Evolutionary conservation across 2,888 invertebrate genomes (phyloP).

Genomic region (Bruchidius siliquastri): DNA sequence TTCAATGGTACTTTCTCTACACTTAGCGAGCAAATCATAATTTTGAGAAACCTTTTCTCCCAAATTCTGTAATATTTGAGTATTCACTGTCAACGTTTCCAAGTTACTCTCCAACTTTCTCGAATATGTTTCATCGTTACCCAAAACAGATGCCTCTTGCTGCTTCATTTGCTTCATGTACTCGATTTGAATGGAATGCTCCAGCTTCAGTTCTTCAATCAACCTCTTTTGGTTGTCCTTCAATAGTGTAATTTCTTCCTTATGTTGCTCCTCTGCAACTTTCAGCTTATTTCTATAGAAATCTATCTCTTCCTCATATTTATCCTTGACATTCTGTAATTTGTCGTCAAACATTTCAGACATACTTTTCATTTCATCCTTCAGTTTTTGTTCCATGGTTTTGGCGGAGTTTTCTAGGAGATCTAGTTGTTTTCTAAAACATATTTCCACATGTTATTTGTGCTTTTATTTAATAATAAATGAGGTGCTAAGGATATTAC

Average conservation of each 20-base stretch:
- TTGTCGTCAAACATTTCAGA: slow-evolving; percentile 52
- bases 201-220: slow-evolving; percentile 51
- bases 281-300: slow-evolving; percentile 39
- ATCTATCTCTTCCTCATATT: slow-evolving; percentile 34
- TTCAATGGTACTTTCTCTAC: slow-evolving; percentile 51
- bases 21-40: slow-evolving; percentile 46
- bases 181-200: slow-evolving; percentile 54
- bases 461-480: too few species aligned
- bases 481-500: not conserved
- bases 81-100: slow-evolving; percentile 50
- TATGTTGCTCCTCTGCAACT: slow-evolving; percentile 33
- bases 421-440: slow-evolving; percentile 55
- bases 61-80: slow-evolving; percentile 47
- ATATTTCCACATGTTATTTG: too few species aligned
- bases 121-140: slow-evolving; percentile 51
- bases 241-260: slow-evolving; percentile 45
- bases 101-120: slow-evolving; percentile 51
- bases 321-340: slow-evolving; percentile 37
- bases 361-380: slow-evolving; percentile 54
- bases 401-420: slow-evolving; percentile 54
- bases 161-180: slow-evolving; percentile 56
- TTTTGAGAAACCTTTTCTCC: slow-evolving; percentile 50
- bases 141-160: slow-evolving; percentile 51
- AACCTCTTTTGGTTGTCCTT: slow-evolving; percentile 52
- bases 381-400: slow-evolving; percentile 57